Conservation (phyloP, 2,797 vertebrate species). For the Phoxinus dragarum region DNA sequence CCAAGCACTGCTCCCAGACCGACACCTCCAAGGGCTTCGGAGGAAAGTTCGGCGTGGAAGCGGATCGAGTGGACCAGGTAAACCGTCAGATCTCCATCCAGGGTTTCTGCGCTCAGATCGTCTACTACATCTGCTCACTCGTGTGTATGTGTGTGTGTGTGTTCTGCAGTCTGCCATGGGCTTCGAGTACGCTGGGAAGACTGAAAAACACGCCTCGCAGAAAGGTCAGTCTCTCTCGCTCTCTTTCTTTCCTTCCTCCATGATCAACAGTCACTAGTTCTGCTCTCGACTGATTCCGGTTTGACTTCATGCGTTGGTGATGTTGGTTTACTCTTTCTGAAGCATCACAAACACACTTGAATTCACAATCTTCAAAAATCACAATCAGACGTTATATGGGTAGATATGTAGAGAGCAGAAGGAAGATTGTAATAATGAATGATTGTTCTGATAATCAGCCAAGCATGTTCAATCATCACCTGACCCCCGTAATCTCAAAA, state of each 20-base stretch:
- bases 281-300: background rate
- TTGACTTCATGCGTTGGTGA: background rate
- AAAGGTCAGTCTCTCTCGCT: constrained; percentile 81
- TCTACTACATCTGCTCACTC: background rate
- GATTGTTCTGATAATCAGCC: too few species aligned
- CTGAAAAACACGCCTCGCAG: constrained; percentile 95
- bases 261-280: background rate
- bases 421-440: too few species aligned
- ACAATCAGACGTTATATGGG: background rate
- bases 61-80: constrained; percentile 94
- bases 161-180: constrained; percentile 90
- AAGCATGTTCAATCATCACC: too few species aligned
- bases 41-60: constrained; percentile 93
- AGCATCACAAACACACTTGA: too few species aligned
- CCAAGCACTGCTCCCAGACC: constrained; percentile 94
- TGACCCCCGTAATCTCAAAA: too few species aligned
- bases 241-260: background rate
- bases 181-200: constrained; percentile 95
- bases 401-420: too few species aligned
- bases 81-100: background rate
- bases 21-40: constrained; percentile 93
- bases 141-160: background rate
- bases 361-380: too few species aligned
- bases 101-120: background rate
- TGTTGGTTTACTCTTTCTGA: too few species aligned